Evolutionary conservation across 1,140 invertebrate species (phyloP).

Genomic region (Lutraria rhynchaena): DNA sequence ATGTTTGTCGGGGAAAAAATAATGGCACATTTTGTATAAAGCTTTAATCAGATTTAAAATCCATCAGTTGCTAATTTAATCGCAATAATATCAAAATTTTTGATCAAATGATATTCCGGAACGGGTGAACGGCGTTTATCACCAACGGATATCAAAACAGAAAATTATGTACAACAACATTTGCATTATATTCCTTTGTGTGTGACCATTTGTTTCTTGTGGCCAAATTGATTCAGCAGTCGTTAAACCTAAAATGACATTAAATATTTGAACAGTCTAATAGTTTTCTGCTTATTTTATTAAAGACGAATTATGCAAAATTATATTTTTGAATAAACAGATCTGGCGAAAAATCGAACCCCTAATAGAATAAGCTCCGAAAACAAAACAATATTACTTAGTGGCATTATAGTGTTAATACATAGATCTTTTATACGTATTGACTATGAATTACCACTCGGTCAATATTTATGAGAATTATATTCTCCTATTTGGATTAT

Average conservation of each 20-base stretch:
- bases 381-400: constrained; percentile 41
- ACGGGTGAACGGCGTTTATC: constrained; percentile 4
- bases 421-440: constrained; percentile 34
- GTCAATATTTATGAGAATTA: constrained; percentile 47
- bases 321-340: constrained; percentile 55
- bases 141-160: constrained; percentile 20
- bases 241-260: background rate
- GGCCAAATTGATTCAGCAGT: constrained; percentile 38
- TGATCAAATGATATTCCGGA: background rate
- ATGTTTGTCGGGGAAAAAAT: background rate
- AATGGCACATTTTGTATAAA: no score
- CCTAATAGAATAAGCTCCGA: constrained; percentile 49
- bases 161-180: constrained; percentile 31
- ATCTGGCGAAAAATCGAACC: constrained; percentile 14
- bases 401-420: constrained; percentile 38
- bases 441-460: constrained; percentile 1
- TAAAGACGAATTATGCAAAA: constrained; percentile 47
- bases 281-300: constrained; percentile 42
- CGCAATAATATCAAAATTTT: constrained; percentile 13
- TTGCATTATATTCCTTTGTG: constrained; percentile 28
- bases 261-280: constrained; percentile 51
- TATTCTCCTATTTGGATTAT: constrained; percentile 24
- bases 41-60: constrained; percentile 9
- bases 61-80: constrained; percentile 31
- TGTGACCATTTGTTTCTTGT: constrained; percentile 29